A percentile compares a stretch with the other conserved stretches of the same genome.
These are phyloP conservation scores for Festucalex cinctus DNA, from an alignment of 2,113 vertebrate species.

Conservation along the genomic window DNA sequence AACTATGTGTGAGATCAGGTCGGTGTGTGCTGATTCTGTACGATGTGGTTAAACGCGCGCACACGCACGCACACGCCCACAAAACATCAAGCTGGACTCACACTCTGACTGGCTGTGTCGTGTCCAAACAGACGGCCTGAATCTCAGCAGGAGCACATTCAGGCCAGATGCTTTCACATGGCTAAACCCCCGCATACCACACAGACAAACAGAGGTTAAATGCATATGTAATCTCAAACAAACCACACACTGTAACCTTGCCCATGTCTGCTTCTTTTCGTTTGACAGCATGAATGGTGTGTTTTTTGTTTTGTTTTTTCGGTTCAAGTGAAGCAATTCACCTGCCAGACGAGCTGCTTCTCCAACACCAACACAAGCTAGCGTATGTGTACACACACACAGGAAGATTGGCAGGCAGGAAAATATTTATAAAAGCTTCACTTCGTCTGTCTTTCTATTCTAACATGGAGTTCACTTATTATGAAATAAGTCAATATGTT, in stretches of 20 bases:
- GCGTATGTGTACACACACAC: conserved; percentile 29
- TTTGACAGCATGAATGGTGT: conserved; percentile 4
- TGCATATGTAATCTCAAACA: conserved; percentile 2
- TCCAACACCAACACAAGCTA: conserved; percentile 13
- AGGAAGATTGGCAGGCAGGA: conserved; percentile 22
- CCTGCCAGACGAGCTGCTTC: conserved; percentile 40
- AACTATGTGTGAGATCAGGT: neutral
- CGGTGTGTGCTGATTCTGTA: conserved; percentile 45
- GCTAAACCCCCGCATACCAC: neutral
- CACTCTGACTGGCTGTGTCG: conserved; percentile 21
- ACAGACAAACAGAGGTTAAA: neutral
- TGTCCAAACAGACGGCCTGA: conserved; percentile 54
- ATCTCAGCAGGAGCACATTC: conserved; percentile 44
- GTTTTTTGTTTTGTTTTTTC: conserved; percentile 27
- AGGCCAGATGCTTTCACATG: conserved; percentile 48
- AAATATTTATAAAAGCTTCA: conserved; percentile 14
- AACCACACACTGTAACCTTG: neutral
- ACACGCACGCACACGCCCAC: conserved; percentile 56
- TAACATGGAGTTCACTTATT: neutral
- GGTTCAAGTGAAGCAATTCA: conserved; percentile 27
- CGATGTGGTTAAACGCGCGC: conserved; percentile 42
- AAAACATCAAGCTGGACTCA: conserved; percentile 37
- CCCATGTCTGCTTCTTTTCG: conserved; percentile 10
- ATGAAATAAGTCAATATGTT: neutral
- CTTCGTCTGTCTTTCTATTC: neutral